phyloP scores from a whole-genome alignment of 1,140 invertebrate species.

The Nymphalis io region DNA sequence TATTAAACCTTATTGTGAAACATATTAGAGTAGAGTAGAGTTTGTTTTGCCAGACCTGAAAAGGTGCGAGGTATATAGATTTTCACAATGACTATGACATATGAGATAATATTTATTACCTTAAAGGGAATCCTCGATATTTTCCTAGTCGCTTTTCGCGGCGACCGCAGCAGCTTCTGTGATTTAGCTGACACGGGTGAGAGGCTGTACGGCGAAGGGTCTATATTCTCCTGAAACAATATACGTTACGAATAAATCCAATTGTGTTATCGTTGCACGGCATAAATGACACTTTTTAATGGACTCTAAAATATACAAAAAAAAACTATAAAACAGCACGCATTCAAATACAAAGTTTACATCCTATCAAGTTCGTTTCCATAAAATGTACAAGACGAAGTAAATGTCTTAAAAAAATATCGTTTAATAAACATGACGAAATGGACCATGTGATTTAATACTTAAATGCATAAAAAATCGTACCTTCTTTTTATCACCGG shows the following conservation, averaged over 20 bases:
- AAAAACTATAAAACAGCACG: conserved; percentile 20
- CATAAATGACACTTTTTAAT: conserved; percentile 16
- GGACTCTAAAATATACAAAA: conserved; percentile 5
- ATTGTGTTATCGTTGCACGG: background rate
- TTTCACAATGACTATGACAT: no score
- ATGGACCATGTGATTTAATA: conserved; percentile 27
- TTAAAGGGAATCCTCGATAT: conserved; percentile 99
- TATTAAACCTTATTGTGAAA: no score
- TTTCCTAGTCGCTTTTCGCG: conserved; percentile 96
- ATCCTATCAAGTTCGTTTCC: conserved; percentile 23
- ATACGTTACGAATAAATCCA: conserved; percentile 3
- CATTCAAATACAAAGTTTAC: conserved; percentile 26
- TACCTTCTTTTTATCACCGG: conserved; percentile 24
- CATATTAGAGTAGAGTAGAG: no score
- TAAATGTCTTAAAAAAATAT: conserved; percentile 26
- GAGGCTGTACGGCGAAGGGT: conserved; percentile 91
- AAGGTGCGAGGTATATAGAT: no score
- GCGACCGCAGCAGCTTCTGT: conserved; percentile 95
- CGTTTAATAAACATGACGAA: conserved; percentile 36
- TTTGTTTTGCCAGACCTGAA: no score
- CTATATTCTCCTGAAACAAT: conserved; percentile 81
- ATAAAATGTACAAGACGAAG: conserved; percentile 34
- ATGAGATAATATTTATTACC: conserved; percentile 34
- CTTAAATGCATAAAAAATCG: conserved; percentile 22
- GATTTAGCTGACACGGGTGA: conserved; percentile 97